Conservation (phyloP, 2,888 invertebrate species). For the Euplagia quadripunctaria region DNA sequence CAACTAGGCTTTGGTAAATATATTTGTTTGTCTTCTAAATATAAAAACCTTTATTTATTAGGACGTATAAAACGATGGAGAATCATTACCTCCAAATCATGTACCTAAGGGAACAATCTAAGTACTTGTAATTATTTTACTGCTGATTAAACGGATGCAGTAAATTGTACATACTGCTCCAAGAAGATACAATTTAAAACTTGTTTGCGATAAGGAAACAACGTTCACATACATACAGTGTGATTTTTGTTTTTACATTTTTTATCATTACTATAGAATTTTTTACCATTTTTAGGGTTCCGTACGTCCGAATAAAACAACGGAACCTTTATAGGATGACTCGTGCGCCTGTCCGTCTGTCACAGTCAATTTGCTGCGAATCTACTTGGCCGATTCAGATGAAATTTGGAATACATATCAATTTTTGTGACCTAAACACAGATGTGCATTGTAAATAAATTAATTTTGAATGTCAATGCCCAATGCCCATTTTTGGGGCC, state of each 20-base stretch:
- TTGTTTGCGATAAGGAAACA: neutral
- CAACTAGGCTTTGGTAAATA: constrained; percentile 56
- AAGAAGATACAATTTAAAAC: constrained; percentile 7
- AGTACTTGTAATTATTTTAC: constrained; percentile 44
- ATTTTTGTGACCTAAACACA: no score
- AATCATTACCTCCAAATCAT: constrained; percentile 53
- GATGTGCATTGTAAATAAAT: no score
- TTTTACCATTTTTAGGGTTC: neutral
- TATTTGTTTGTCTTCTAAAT: constrained; percentile 29
- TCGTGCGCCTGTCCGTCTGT: neutral
- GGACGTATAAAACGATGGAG: constrained; percentile 52
- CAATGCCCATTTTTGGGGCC: no score
- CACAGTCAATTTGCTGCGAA: no score
- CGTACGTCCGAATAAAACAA: neutral
- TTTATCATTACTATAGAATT: neutral
- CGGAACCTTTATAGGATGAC: neutral
- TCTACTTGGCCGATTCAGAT: no score
- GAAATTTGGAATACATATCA: no score
- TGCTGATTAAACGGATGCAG: constrained; percentile 40
- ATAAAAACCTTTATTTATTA: constrained; percentile 46
- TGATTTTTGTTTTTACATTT: neutral
- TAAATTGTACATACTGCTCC: constrained; percentile 16
- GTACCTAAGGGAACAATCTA: constrained; percentile 46
- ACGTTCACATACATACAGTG: neutral
- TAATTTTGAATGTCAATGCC: no score